These are phyloP conservation scores for Drosophila teissieri DNA, from an alignment of 1,140 invertebrate species.

Conservation along the genomic window DNA sequence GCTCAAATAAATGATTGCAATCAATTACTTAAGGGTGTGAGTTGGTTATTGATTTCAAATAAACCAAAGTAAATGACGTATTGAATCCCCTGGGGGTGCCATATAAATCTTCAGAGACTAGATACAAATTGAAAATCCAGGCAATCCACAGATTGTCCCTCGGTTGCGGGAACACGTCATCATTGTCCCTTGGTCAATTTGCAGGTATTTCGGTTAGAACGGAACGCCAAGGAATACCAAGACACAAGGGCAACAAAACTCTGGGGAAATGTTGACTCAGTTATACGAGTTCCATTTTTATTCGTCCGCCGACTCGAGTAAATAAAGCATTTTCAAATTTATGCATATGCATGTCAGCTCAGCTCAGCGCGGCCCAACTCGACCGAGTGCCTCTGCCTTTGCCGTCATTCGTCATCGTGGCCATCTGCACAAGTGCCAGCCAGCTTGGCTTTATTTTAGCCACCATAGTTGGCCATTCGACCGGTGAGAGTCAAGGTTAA, in stretches of 20 bases:
- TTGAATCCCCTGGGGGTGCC: background rate
- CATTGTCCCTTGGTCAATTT: slow-evolving; percentile 33
- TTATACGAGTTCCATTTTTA: slow-evolving; percentile 46
- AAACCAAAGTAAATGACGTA: background rate
- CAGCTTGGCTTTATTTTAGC: slow-evolving; percentile 9
- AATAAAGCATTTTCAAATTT: slow-evolving; percentile 66
- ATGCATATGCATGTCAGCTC: slow-evolving; percentile 59
- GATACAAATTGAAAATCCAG: background rate
- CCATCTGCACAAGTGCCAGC: background rate
- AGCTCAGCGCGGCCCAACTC: slow-evolving; percentile 22
- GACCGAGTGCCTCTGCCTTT: background rate
- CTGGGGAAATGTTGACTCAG: slow-evolving; percentile 66
- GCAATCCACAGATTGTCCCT: background rate
- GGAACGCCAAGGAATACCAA: slow-evolving; percentile 32
- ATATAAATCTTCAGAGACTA: background rate
- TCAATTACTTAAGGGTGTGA: background rate
- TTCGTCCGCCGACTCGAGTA: slow-evolving; percentile 37
- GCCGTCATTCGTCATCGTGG: slow-evolving; percentile 19
- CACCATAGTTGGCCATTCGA: background rate
- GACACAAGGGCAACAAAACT: slow-evolving; percentile 45
- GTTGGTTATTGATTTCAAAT: background rate
- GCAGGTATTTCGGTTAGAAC: slow-evolving; percentile 22
- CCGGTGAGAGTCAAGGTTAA: background rate
- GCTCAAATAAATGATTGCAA: slow-evolving; percentile 3
- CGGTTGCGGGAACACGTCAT: slow-evolving; percentile 23